Percentiles rank a stretch among this genome's conserved stretches.
These are phyloP conservation scores for Pipra filicauda DNA, from an alignment of 2,113 vertebrate species.

Conservation along the genomic window DNA sequence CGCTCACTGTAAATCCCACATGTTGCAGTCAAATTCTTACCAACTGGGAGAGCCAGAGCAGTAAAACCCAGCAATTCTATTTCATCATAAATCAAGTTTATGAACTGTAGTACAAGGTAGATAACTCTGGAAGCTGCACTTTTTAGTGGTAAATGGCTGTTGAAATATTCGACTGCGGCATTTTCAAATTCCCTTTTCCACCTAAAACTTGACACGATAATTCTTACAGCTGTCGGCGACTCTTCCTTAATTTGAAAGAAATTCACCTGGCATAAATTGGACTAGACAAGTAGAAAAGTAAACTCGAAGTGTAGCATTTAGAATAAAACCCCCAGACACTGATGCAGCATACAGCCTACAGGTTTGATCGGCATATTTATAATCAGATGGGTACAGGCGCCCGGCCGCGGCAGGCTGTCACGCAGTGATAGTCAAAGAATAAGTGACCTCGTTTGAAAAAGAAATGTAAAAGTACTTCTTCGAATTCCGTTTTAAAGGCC, in stretches of 20 bases:
- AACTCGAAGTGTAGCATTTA: background rate
- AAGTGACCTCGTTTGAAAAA: background rate
- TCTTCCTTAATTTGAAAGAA: background rate
- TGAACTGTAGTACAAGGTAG: conserved; percentile 51
- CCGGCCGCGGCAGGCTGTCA: background rate
- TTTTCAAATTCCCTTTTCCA: background rate
- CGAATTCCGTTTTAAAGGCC: background rate
- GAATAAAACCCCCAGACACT: background rate
- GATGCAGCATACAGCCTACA: background rate
- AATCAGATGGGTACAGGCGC: background rate
- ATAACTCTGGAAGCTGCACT: background rate
- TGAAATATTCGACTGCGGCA: background rate
- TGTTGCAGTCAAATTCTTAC: conserved; percentile 31
- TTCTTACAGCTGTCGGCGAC: background rate
- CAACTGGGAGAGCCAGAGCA: conserved; percentile 49
- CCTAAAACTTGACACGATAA: background rate
- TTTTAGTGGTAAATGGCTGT: conserved; percentile 17
- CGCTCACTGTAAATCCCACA: background rate
- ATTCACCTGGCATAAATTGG: background rate
- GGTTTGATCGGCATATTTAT: background rate
- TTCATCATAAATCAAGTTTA: conserved; percentile 60
- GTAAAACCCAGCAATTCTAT: conserved; percentile 19
- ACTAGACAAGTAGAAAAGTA: background rate
- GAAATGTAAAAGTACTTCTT: background rate
- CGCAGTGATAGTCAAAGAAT: background rate